Conservation (phyloP, 2,113 vertebrate genomes). For the Halichoeres trimaculatus region DNA sequence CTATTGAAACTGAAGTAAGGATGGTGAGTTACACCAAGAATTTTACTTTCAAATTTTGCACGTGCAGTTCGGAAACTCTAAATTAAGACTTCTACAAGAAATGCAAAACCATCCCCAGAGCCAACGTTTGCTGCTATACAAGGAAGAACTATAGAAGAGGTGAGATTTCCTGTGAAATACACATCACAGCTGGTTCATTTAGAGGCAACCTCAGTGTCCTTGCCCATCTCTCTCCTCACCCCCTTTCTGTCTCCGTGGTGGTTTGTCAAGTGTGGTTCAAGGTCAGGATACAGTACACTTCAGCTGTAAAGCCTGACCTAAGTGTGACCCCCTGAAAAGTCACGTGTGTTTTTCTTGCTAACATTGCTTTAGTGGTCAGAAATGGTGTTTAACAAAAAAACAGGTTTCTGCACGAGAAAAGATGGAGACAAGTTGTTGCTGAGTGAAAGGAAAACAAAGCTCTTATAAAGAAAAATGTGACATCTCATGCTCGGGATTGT, state of each 20-base stretch:
- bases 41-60: no score
- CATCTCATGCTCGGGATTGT: constrained; percentile 57
- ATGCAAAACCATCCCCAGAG: not conserved
- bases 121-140: not conserved
- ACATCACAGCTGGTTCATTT: not conserved
- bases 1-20: no score
- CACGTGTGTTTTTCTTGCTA: constrained; percentile 13
- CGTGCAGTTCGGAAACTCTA: no score
- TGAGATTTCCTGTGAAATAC: not conserved
- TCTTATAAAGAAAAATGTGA: constrained; percentile 44
- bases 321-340: constrained; percentile 10
- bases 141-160: not conserved
- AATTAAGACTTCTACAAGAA: not conserved
- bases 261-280: constrained; percentile 55
- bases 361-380: constrained; percentile 20
- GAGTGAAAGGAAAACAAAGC: constrained; percentile 43
- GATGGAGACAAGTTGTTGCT: constrained; percentile 31
- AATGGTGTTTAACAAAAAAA: constrained; percentile 14
- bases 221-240: not conserved
- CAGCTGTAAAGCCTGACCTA: constrained; percentile 26
- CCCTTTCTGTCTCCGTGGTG: constrained; percentile 21
- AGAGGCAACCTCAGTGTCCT: constrained; percentile 16
- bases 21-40: no score
- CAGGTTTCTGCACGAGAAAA: constrained; percentile 39
- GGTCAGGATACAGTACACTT: constrained; percentile 20